Evolutionary conservation across 2,888 invertebrate genomes (phyloP).

Genomic region (Lasioglossum zephyrum): DNA sequence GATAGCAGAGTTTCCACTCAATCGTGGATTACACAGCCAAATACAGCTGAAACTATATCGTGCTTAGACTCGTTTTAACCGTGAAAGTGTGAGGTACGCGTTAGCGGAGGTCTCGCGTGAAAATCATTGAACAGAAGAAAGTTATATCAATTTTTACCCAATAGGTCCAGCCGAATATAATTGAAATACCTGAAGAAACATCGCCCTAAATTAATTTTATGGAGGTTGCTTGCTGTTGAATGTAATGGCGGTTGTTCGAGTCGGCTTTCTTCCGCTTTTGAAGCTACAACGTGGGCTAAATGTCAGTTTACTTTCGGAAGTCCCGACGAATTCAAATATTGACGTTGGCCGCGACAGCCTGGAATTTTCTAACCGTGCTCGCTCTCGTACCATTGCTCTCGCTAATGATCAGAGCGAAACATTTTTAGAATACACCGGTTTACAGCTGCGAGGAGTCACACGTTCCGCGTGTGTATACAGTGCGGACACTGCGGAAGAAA

Average conservation of each 20-base stretch:
- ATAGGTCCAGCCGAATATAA: too few relatives aligned
- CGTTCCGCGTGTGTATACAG: not conserved
- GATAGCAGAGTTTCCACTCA: not conserved
- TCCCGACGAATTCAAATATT: conserved; percentile 34
- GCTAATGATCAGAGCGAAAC: conserved; percentile 18
- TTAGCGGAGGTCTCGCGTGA: not conserved
- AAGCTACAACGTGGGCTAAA: conserved; percentile 6
- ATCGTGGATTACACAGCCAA: not conserved
- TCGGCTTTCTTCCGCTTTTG: not conserved
- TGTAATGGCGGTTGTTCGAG: too few relatives aligned
- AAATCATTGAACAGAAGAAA: not conserved
- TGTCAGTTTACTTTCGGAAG: conserved; percentile 25
- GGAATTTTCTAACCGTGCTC: conserved; percentile 22
- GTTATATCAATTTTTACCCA: not conserved
- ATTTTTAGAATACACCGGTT: conserved; percentile 4
- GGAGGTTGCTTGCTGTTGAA: too few relatives aligned
- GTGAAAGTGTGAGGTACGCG: not conserved
- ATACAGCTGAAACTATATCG: not conserved
- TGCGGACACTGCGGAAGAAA: not conserved
- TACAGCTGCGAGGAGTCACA: not conserved
- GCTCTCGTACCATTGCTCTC: not conserved
- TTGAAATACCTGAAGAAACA: too few relatives aligned
- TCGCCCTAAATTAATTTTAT: too few relatives aligned
- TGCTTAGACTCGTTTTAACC: not conserved
- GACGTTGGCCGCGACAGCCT: conserved; percentile 33